Conservation (phyloP, 2,113 vertebrate genomes). For the Muscicapa adusta region DNA sequence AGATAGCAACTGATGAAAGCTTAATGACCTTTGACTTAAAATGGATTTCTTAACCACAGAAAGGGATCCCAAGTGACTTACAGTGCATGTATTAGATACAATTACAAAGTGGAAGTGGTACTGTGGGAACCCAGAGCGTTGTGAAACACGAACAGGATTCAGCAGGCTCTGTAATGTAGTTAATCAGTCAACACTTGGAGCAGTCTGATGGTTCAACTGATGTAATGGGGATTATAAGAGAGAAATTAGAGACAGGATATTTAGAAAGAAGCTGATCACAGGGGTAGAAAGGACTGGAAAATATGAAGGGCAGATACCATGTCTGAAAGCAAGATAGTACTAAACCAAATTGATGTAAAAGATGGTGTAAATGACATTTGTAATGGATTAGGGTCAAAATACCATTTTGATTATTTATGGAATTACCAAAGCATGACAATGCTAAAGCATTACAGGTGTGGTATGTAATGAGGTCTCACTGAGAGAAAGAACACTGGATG, state of each 20-base stretch:
- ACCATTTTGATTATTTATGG: neutral
- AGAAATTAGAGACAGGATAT: neutral
- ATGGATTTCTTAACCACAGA: neutral
- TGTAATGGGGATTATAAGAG: neutral
- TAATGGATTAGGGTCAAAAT: neutral
- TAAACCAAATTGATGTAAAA: neutral
- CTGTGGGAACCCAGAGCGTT: neutral
- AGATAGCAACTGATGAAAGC: neutral
- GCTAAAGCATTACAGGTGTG: neutral
- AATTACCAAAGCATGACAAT: neutral
- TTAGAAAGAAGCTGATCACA: neutral
- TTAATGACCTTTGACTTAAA: neutral
- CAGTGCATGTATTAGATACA: neutral
- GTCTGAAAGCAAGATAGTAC: neutral
- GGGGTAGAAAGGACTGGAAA: neutral
- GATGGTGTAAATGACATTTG: neutral
- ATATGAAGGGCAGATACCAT: neutral
- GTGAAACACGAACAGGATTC: slow-evolving; percentile 4
- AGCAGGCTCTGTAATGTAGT: neutral
- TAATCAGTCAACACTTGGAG: neutral
- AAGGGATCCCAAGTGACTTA: neutral
- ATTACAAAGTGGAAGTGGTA: neutral
- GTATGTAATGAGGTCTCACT: neutral
- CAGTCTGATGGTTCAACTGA: neutral
- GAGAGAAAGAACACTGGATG: neutral